phyloP scores from a whole-genome alignment of 2,797 vertebrate genomes.

The Acanthopagrus latus region DNA sequence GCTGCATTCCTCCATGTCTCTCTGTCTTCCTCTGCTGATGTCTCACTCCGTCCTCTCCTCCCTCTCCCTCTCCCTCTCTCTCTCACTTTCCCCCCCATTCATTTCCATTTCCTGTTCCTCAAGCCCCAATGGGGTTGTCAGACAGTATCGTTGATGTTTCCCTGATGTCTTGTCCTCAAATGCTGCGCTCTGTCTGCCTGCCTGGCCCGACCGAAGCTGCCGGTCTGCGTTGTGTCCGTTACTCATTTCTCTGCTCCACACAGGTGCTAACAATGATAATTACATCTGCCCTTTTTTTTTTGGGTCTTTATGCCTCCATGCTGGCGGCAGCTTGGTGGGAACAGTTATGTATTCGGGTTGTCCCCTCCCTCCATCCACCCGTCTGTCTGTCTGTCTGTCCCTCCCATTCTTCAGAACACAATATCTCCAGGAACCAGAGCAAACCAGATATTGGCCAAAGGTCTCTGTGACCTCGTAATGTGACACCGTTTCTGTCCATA shows the following conservation, averaged over 20 bases:
- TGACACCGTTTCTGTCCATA: too few species aligned
- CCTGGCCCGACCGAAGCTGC: slow-evolving; percentile 14
- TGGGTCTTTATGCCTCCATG: slow-evolving; percentile 3
- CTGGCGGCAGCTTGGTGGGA: too few species aligned
- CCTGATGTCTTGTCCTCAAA: slow-evolving; percentile 59
- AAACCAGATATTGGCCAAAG: too few species aligned
- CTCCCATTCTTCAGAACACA: too few species aligned
- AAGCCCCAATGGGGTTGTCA: slow-evolving; percentile 59
- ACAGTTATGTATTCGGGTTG: too few species aligned
- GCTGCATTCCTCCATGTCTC: slow-evolving; percentile 75
- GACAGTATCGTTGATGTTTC: slow-evolving; percentile 62
- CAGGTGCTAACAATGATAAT: slow-evolving; percentile 49
- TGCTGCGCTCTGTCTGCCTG: slow-evolving; percentile 31
- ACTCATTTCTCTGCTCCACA: slow-evolving; percentile 34
- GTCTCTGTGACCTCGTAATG: too few species aligned
- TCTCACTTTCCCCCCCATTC: slow-evolving; percentile 20
- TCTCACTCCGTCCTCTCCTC: slow-evolving; percentile 59
- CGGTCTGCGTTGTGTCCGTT: slow-evolving; percentile 26
- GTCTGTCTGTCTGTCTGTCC: too few species aligned
- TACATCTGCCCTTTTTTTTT: slow-evolving; percentile 17
- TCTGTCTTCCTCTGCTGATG: slow-evolving; percentile 71
- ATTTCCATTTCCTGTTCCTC: slow-evolving; percentile 57
- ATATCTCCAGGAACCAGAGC: too few species aligned
- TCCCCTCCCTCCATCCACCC: too few species aligned
- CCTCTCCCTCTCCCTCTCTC: slow-evolving; percentile 26